Base-by-base conservation (phyloP, 2,888 invertebrate genomes). In the Coecobrya sp. region DNA sequence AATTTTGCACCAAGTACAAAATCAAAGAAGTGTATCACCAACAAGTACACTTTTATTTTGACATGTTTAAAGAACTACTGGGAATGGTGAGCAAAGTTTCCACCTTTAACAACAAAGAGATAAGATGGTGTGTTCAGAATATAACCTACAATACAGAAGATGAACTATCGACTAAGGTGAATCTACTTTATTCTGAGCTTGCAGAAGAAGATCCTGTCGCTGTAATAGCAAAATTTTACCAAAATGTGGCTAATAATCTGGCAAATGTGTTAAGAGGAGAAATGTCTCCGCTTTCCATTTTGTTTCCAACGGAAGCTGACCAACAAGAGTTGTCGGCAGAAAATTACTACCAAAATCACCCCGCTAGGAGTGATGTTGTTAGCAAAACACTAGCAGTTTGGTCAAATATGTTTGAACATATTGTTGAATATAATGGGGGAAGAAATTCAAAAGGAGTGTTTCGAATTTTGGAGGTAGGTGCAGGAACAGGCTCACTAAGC, bases 381-480 rank as follows among this genome's bases (percentile, higher is more conserved):
- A 36, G 36, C 36, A 36, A 36, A n/a, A n/a, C n/a, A n/a, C n/a
- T n/a, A n/a, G n/a, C n/a, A n/a, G n/a, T n/a, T n/a, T n/a, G n/a
- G n/a, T n/a, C n/a, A n/a, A n/a, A n/a, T n/a, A n/a, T n/a, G n/a
- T n/a, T n/a, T n/a, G n/a, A n/a, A n/a, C n/a, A n/a, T n/a, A 36
- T 36, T 36, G 7, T 2, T 36, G 36, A 36, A 7, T 36, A 36
- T 7, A 36, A 36, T 7, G 36, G 36, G 36, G 36, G 36, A 2
- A 2, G 7, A 36, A 7, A 36, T 36, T 36, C 36, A 7, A 36
- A 36, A 36, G 7, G 36, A 7, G 7, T 36, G 2, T 4, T 36
- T 4, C 36, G 59, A 25, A 25, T 52, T 81, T 16, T 92, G 27
- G 92, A 92, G 36, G 89, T 89, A 0, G 89, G 86, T 5, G 68